Percentiles rank a stretch among this genome's conserved stretches.
Conservation (phyloP, 1,140 invertebrate genomes). For the Sycophaga agraensis region DNA sequence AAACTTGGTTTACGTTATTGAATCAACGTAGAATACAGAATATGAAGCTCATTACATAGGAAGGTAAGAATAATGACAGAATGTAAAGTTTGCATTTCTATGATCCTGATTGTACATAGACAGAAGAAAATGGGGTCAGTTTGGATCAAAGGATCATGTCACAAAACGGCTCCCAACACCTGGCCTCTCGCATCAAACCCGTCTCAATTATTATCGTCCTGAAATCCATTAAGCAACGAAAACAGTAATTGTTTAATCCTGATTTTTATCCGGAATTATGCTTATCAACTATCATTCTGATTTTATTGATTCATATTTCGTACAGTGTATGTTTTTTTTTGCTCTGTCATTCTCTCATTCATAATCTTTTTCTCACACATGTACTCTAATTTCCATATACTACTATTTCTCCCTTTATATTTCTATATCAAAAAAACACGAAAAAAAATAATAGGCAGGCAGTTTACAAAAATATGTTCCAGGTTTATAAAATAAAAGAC, state of each 20-base stretch:
- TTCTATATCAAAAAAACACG: slow-evolving; percentile 19
- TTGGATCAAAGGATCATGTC: slow-evolving; percentile 52
- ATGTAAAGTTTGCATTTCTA: slow-evolving; percentile 45
- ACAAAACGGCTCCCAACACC: slow-evolving; percentile 56
- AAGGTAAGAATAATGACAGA: slow-evolving; percentile 49
- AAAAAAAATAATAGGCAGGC: slow-evolving; percentile 16
- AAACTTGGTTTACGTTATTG: slow-evolving; percentile 1
- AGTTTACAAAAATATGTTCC: slow-evolving; percentile 33
- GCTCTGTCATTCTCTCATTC: not conserved
- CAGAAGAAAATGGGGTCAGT: slow-evolving; percentile 52
- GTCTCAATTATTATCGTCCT: slow-evolving; percentile 59
- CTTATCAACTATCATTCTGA: slow-evolving; percentile 48
- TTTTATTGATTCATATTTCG: slow-evolving; percentile 25
- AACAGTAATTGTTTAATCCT: slow-evolving; percentile 54
- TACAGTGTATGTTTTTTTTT: not conserved
- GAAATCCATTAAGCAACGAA: slow-evolving; percentile 61
- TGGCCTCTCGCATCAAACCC: slow-evolving; percentile 56
- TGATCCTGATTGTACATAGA: slow-evolving; percentile 43
- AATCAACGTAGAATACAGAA: slow-evolving; percentile 9
- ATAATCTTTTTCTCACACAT: too few species aligned
- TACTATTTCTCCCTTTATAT: slow-evolving; percentile 1
- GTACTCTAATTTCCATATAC: too few species aligned
- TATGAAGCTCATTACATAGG: slow-evolving; percentile 30
- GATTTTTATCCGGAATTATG: slow-evolving; percentile 39
- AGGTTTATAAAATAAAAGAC: too few species aligned